These are phyloP conservation scores for Bombyx mandarina DNA, from an alignment of 1,140 invertebrate genomes.

Conservation along the genomic window DNA sequence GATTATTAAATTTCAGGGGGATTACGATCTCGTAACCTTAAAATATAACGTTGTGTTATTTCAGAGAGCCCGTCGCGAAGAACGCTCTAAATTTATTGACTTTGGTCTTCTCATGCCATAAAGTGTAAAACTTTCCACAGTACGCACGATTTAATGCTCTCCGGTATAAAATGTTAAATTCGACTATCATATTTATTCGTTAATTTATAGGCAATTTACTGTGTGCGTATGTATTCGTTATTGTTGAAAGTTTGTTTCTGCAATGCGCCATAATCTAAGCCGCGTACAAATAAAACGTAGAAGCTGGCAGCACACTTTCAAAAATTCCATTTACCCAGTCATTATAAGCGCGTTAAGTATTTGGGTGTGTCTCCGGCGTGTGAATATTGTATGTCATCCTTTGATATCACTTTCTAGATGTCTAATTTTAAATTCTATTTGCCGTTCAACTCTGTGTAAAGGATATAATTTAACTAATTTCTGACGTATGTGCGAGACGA, in stretches of 20 bases:
- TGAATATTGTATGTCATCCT: slow-evolving; percentile 37
- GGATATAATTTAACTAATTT: slow-evolving; percentile 63
- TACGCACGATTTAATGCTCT: slow-evolving; percentile 39
- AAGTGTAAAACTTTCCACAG: slow-evolving; percentile 42
- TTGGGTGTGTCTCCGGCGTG: slow-evolving; percentile 21
- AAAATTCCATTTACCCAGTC: slow-evolving; percentile 19
- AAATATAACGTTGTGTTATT: slow-evolving; percentile 48
- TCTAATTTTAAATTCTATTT: slow-evolving; percentile 56
- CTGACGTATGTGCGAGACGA: slow-evolving; percentile 50
- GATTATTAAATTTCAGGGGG: slow-evolving; percentile 58
- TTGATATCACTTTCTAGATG: slow-evolving; percentile 37
- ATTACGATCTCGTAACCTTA: slow-evolving; percentile 54
- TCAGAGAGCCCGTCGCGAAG: slow-evolving; percentile 38
- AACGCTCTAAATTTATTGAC: slow-evolving; percentile 50
- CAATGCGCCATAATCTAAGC: slow-evolving; percentile 41
- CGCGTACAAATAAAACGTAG: slow-evolving; percentile 30
- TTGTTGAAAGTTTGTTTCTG: slow-evolving; percentile 36
- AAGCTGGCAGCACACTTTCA: slow-evolving; percentile 23
- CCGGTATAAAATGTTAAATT: slow-evolving; percentile 22
- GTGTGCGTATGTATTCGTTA: slow-evolving; percentile 12
- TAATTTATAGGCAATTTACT: slow-evolving; percentile 23
- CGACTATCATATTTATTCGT: slow-evolving; percentile 18
- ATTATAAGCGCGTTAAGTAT: slow-evolving; percentile 20
- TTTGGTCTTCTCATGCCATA: slow-evolving; percentile 32
- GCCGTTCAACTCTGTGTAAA: slow-evolving; percentile 40